Evolutionary conservation across 2,797 vertebrate species (phyloP), one percentile per base, ranked within the genome.

Genomic region (Melanitta fusca): DNA sequence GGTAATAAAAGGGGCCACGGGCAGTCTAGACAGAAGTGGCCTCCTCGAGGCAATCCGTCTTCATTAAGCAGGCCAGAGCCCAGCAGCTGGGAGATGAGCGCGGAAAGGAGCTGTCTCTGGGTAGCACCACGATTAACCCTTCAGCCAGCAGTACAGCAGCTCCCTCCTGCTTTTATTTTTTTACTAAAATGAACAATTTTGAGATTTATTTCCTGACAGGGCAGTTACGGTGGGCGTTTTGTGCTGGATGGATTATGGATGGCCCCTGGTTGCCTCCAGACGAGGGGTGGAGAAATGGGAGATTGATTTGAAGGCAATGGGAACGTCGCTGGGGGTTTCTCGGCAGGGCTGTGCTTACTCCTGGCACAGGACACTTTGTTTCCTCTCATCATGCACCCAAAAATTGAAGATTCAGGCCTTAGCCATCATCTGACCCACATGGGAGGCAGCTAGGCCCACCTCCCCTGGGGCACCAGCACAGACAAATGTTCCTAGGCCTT

Each of bases 41-140:
- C 89, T 93, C 82, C 85, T 89, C 38, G 62, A 86, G 73, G 38
- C 69, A 80, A 89, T 93, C 82, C 16, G 49, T 91, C 91, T 87
- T 89, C 65, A n/a, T 95, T 91, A 86, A 77, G 54, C 32, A 60
- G 34, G 27, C 54, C 77, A 72, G 72, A 69, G 51, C 68, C 28
- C 62, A 45, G 68, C 62, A 65, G 73, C 74, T 66, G 64, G 69
- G 64, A 89, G 91, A 68, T 83, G 91, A 83, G 69, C 41, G 75
- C 4, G 79, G 28, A 30, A 53, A 77, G 73, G 85, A 91, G 91
- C 73, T 70, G 3, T 91, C 91, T 75, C 94, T 54, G 91, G 60
- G 64, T 68, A 83, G 91, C 60, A 91, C 94, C 65, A 17, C 13
- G 1, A 43, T 93, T 95, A 93, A 95, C 91, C 69, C 85, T 75